Evolutionary conservation across 2,797 vertebrate species (phyloP).

Genomic region (Danio jaintianensis): DNA sequence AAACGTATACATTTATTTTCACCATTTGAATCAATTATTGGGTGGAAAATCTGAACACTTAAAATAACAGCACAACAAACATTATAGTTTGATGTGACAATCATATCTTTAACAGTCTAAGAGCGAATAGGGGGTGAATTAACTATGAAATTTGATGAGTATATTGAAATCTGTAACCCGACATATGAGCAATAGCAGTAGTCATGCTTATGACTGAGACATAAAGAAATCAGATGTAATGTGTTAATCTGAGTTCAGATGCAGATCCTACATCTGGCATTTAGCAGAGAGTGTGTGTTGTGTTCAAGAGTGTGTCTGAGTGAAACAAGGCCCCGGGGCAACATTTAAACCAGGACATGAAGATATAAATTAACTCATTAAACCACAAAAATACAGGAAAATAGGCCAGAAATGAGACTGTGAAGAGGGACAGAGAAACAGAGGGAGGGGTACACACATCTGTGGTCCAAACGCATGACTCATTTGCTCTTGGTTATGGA

Average conservation of each 20-base stretch:
- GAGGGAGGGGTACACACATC: conserved; percentile 31
- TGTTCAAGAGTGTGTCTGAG: not conserved
- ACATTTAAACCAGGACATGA: conserved; percentile 43
- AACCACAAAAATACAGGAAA: conserved; percentile 28
- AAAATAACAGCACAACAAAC: not conserved
- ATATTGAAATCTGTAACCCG: not conserved
- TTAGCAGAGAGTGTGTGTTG: not conserved
- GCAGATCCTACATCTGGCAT: not conserved
- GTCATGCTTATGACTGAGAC: not conserved
- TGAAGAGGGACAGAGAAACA: not conserved
- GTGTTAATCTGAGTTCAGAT: not conserved
- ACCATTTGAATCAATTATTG: not conserved
- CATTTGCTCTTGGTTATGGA: conserved; percentile 46
- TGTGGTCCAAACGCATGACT: conserved; percentile 51
- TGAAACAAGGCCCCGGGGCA: not conserved
- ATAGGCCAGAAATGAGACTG: conserved; percentile 30
- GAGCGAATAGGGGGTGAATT: not conserved
- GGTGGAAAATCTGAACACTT: not conserved
- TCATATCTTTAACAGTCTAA: not conserved
- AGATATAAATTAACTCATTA: conserved; percentile 41
- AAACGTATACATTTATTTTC: too few relatives aligned
- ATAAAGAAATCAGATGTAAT: not conserved
- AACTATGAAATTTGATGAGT: too few relatives aligned
- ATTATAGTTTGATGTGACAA: not conserved
- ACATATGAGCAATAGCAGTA: not conserved